These are phyloP conservation scores for Danaus melanippus DNA, from an alignment of 1,140 invertebrate species.

Conservation along the genomic window DNA sequence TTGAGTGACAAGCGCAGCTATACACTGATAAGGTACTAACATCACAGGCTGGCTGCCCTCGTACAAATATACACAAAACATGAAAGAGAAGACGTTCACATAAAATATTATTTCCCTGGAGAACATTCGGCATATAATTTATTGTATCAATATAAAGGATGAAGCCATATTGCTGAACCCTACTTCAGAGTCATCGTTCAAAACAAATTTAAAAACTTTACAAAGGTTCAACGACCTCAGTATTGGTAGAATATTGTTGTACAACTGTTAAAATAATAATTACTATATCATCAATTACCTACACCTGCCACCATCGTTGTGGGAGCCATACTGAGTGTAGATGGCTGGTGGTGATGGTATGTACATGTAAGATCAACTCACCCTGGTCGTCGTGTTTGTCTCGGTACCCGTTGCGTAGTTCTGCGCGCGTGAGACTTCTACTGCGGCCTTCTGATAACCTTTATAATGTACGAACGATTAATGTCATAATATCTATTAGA, in stretches of 20 bases:
- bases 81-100: constrained; percentile 23
- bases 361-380: constrained; percentile 19
- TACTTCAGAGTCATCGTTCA: too few species aligned
- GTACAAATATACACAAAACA: constrained; percentile 22
- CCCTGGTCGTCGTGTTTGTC: constrained; percentile 58
- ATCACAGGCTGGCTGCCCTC: constrained; percentile 63
- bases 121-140: too few species aligned
- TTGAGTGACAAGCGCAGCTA: constrained; percentile 55
- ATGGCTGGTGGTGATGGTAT: neutral
- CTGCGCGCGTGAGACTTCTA: constrained; percentile 59
- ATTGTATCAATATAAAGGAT: too few species aligned
- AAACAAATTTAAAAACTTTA: too few species aligned
- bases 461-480: too few species aligned
- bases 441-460: constrained; percentile 56
- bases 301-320: too few species aligned
- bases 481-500: neutral
- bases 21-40: constrained; percentile 18
- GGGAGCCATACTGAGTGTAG: neutral
- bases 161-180: too few species aligned
- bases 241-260: too few species aligned
- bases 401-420: constrained; percentile 51
- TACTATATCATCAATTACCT: too few species aligned
- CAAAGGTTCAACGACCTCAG: too few species aligned
- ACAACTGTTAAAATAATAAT: too few species aligned
- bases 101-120: too few species aligned